phyloP scores from a whole-genome alignment of 2,888 invertebrate species.

The Agonopterix arenella region DNA sequence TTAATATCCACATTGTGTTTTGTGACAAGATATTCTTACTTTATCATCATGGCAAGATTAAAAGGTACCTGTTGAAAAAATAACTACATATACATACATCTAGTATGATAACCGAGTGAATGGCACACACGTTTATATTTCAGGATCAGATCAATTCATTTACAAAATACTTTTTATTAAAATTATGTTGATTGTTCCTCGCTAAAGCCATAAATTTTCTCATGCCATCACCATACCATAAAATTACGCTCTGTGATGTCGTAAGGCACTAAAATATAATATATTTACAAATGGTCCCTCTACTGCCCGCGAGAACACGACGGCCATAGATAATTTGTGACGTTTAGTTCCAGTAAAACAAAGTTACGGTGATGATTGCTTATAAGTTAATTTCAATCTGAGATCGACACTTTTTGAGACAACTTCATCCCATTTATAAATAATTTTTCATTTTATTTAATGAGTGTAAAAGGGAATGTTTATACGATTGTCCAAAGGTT shows the following conservation, averaged over 20 bases:
- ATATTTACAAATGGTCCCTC: slow-evolving; percentile 59
- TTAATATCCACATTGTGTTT: slow-evolving; percentile 47
- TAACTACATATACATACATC: slow-evolving; percentile 52
- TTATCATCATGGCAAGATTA: slow-evolving; percentile 76
- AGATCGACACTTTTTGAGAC: slow-evolving; percentile 72
- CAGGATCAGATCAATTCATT: slow-evolving; percentile 23
- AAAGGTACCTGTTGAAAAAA: slow-evolving; percentile 75
- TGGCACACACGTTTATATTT: slow-evolving; percentile 66
- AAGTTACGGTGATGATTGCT: slow-evolving; percentile 58
- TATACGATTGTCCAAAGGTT: slow-evolving; percentile 30
- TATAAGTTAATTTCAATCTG: slow-evolving; percentile 74
- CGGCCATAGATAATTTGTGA: slow-evolving; percentile 53
- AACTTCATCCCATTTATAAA: slow-evolving; percentile 48
- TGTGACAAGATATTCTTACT: slow-evolving; percentile 74
- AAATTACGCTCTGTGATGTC: slow-evolving; percentile 46
- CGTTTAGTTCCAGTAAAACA: slow-evolving; percentile 46
- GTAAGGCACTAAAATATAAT: slow-evolving; percentile 61
- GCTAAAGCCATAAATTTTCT: slow-evolving; percentile 30
- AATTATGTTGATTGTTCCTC: no score
- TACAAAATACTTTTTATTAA: no score
- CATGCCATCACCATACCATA: slow-evolving; percentile 52
- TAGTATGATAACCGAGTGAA: slow-evolving; percentile 70
- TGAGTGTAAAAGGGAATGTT: slow-evolving; percentile 56
- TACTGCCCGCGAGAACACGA: slow-evolving; percentile 29
- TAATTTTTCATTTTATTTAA: slow-evolving; percentile 35